These are phyloP conservation scores for Turritopsis rubra DNA, from an alignment of 30 jellyfish, hydroid and myxozoan species.

Conservation along the genomic window DNA sequence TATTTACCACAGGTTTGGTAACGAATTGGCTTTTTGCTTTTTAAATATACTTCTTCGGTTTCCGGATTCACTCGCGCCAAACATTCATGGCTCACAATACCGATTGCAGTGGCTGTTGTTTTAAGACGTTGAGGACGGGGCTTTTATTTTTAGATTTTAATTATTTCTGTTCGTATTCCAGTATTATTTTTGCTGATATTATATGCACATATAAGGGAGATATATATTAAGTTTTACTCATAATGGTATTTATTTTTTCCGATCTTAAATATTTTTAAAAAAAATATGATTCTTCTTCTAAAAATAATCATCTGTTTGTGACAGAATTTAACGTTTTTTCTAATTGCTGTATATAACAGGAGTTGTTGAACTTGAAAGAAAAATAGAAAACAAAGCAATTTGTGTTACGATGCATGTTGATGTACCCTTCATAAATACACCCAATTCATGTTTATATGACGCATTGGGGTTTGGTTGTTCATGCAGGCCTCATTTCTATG, in stretches of 20 bases:
- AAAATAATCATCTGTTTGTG: background rate
- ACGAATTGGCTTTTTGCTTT: background rate
- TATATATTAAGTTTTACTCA: background rate
- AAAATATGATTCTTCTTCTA: background rate
- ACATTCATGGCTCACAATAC: too few relatives aligned
- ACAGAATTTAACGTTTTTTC: background rate
- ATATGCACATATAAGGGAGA: background rate
- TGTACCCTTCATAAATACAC: too few relatives aligned
- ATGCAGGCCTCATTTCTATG: too few relatives aligned
- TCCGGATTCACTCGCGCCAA: too few relatives aligned
- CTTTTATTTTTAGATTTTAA: background rate
- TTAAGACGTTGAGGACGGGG: too few relatives aligned
- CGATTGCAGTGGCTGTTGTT: too few relatives aligned
- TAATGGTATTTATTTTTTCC: background rate
- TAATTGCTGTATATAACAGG: background rate
- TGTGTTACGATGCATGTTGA: too few relatives aligned
- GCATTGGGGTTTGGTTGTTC: too few relatives aligned
- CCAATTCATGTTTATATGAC: too few relatives aligned
- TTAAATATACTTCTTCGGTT: too few relatives aligned
- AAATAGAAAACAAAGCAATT: background rate
- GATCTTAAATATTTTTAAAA: background rate
- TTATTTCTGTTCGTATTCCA: background rate
- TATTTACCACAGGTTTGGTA: background rate
- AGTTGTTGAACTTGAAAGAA: background rate
- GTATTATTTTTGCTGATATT: background rate